A percentile compares a stretch with the other conserved stretches of the same genome.
Conservation (phyloP, 2,888 invertebrate species). For the Crioceris asparagi region DNA sequence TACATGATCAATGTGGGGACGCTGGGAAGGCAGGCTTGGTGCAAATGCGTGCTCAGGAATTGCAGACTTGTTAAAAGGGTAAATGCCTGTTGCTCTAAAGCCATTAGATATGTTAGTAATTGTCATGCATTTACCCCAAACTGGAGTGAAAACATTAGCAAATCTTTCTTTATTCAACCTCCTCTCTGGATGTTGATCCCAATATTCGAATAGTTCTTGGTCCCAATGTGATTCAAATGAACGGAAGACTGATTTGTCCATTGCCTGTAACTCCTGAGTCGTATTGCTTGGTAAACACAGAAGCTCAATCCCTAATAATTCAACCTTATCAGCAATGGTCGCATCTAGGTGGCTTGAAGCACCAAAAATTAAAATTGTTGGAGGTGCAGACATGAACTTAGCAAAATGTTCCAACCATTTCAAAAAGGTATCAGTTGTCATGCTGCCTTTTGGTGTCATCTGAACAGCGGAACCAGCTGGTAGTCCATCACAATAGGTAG, state of each 20-base stretch:
- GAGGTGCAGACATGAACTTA: neutral
- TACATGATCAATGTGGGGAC: too few relatives aligned
- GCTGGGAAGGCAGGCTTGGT: conserved; percentile 12
- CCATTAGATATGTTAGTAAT: conserved; percentile 22
- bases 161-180: conserved; percentile 12
- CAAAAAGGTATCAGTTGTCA: too few relatives aligned
- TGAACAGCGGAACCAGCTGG: conserved; percentile 10
- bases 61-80: conserved; percentile 22
- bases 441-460: too few relatives aligned
- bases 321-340: conserved; percentile 24
- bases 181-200: conserved; percentile 12
- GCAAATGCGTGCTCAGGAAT: conserved; percentile 25
- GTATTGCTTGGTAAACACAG: conserved; percentile 31
- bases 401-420: conserved; percentile 3
- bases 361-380: conserved; percentile 7
- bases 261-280: conserved; percentile 30
- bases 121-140: conserved; percentile 23
- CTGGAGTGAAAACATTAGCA: conserved; percentile 17
- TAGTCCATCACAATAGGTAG: conserved; percentile 12
- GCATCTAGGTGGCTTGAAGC: conserved; percentile 22
- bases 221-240: conserved; percentile 28
- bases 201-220: conserved; percentile 26
- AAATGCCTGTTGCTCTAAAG: conserved; percentile 21
- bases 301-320: conserved; percentile 17
- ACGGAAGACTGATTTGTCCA: conserved; percentile 29